phyloP scores from a whole-genome alignment of 2,888 invertebrate species.

The Trissolcus japonicus region DNA sequence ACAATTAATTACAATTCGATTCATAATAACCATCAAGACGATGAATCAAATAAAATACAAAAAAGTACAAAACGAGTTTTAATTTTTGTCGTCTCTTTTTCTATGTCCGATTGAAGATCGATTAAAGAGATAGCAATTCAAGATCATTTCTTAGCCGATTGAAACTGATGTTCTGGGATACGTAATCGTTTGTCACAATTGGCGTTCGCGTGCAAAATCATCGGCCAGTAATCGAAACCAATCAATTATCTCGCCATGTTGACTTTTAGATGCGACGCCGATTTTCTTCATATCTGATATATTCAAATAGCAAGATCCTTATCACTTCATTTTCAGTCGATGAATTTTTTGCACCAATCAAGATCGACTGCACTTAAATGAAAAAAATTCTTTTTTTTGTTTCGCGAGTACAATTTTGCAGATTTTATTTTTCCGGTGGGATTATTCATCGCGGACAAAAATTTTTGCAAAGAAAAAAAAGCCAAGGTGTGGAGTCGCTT shows the following conservation, averaged over 20 bases:
- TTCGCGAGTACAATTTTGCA: not conserved
- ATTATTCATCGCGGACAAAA: too few relatives aligned
- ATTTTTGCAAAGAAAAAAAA: conserved; percentile 6
- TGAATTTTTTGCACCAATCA: conserved; percentile 31
- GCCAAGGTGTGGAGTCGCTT: conserved; percentile 11
- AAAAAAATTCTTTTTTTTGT: conserved; percentile 13
- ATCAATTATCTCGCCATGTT: conserved; percentile 13
- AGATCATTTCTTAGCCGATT: conserved; percentile 9
- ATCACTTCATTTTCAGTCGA: conserved; percentile 1
- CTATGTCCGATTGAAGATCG: not conserved
- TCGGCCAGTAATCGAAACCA: conserved; percentile 20
- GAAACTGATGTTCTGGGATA: conserved; percentile 16
- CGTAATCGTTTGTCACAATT: conserved; percentile 29
- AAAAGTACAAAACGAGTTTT: conserved; percentile 3
- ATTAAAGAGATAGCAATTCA: not conserved
- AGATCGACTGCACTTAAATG: conserved; percentile 2
- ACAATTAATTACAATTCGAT: not conserved
- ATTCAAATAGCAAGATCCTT: conserved; percentile 41
- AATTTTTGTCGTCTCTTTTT: conserved; percentile 10
- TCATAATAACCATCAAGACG: not conserved
- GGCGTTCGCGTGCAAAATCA: conserved; percentile 9
- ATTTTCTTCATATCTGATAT: conserved; percentile 15
- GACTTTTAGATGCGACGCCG: not conserved
- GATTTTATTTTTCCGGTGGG: conserved; percentile 5
- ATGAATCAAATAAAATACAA: too few relatives aligned